Conservation (phyloP, 2,797 vertebrate genomes). For the Tarsius wallacei region DNA sequence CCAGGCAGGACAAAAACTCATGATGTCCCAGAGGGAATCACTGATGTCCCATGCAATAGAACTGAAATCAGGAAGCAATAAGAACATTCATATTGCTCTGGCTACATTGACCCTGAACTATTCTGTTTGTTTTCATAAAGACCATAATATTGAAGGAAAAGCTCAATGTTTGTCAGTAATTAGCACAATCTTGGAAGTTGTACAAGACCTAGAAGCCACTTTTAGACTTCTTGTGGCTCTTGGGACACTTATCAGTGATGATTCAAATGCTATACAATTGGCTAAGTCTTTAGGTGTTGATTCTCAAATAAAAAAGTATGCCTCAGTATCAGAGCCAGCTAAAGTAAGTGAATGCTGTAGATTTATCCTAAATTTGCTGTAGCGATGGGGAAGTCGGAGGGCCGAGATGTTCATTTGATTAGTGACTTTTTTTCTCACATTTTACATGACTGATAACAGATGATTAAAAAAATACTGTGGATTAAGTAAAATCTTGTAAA, state of each 20-base stretch:
- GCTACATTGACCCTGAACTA: slow-evolving; percentile 98
- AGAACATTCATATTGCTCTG: slow-evolving; percentile 98
- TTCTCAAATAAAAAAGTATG: slow-evolving; percentile 97
- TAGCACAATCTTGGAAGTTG: slow-evolving; percentile 96
- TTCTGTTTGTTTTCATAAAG: slow-evolving; percentile 95
- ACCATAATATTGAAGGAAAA: slow-evolving; percentile 96
- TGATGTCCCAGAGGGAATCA: slow-evolving; percentile 96
- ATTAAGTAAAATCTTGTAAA: slow-evolving; percentile 87
- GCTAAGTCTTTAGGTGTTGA: slow-evolving; percentile 97
- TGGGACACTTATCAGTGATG: slow-evolving; percentile 96
- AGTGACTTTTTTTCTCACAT: slow-evolving; percentile 76
- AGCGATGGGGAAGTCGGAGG: slow-evolving; percentile 62
- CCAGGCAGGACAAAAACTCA: slow-evolving; percentile 94
- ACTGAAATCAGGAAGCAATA: slow-evolving; percentile 94
- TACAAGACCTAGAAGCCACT: slow-evolving; percentile 98
- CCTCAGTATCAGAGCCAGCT: slow-evolving; percentile 95
- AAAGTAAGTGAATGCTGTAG: slow-evolving; percentile 98
- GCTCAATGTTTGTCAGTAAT: slow-evolving; percentile 98
- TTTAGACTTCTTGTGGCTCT: slow-evolving; percentile 98
- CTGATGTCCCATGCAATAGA: slow-evolving; percentile 95
- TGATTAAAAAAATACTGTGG: slow-evolving; percentile 85
- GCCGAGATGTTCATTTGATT: slow-evolving; percentile 73
- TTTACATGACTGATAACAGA: slow-evolving; percentile 85
- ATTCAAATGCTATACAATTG: slow-evolving; percentile 96
- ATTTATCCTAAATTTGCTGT: slow-evolving; percentile 96